Conservation (phyloP, 2,797 vertebrate genomes). For the Mormyrops attenuatus region DNA sequence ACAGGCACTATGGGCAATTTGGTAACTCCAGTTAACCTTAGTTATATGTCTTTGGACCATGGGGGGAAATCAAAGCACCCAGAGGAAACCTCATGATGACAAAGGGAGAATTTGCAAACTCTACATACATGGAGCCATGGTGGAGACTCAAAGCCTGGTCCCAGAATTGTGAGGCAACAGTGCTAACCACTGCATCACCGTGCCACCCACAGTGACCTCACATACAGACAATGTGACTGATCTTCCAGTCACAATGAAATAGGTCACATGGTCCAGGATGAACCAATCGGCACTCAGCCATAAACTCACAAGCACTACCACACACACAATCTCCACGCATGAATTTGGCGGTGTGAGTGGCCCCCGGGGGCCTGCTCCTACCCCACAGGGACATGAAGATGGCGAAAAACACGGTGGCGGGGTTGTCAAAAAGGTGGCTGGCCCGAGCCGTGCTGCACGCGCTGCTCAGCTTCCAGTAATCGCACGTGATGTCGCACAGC, state of each 20-base stretch:
- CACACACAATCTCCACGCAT: background rate
- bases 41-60: background rate
- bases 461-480: constrained; percentile 90
- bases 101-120: background rate
- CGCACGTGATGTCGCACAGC: constrained; percentile 86
- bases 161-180: background rate
- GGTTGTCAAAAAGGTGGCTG: constrained; percentile 96
- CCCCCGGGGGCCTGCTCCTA: constrained; percentile 39
- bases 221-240: background rate
- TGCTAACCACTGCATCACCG: background rate
- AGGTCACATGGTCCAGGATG: background rate
- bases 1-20: background rate
- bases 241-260: background rate
- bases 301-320: background rate
- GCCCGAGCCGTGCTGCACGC: constrained; percentile 85
- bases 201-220: background rate
- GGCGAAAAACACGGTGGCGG: constrained; percentile 90
- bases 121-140: background rate
- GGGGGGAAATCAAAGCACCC: background rate
- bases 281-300: background rate
- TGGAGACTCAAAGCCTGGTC: background rate
- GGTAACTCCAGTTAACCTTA: background rate
- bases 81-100: background rate
- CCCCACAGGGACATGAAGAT: constrained; percentile 98
- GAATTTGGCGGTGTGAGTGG: background rate